Evolutionary conservation across 2,113 vertebrate genomes (phyloP).

Genomic region (Pachypanchax playfairii): DNA sequence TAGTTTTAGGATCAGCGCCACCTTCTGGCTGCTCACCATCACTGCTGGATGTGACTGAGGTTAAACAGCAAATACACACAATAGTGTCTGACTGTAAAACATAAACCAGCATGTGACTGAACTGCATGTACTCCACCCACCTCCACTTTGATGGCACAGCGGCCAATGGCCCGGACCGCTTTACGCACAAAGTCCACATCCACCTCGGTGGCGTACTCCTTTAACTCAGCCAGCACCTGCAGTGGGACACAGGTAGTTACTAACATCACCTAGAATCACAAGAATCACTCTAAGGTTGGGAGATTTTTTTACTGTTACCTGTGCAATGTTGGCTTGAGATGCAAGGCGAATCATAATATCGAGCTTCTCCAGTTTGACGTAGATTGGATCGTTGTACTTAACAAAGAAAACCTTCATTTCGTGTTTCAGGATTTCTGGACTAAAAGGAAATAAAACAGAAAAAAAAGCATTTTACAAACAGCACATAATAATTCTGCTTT

Average conservation of each 20-base stretch:
- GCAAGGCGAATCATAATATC: constrained; percentile 99
- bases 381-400: constrained; percentile 99
- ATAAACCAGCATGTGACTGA: neutral
- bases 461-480: neutral
- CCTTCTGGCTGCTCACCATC: constrained; percentile 8
- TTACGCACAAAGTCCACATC: constrained; percentile 98
- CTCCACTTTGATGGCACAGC: constrained; percentile 99
- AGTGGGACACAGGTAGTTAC: neutral
- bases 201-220: constrained; percentile 97
- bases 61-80: neutral
- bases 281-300: neutral
- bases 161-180: constrained; percentile 94
- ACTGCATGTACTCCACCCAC: constrained; percentile 73
- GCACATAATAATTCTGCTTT: neutral
- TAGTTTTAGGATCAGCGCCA: constrained; percentile 1
- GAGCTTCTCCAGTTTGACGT: constrained; percentile 97
- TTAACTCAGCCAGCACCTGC: constrained; percentile 95
- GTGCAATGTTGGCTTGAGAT: constrained; percentile 97
- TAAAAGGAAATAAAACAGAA: constrained; percentile 47
- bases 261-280: neutral
- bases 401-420: constrained; percentile 99
- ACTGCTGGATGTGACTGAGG: neutral
- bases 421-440: constrained; percentile 96
- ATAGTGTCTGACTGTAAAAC: neutral
- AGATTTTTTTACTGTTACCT: too few relatives aligned